Conservation (phyloP, 2,888 invertebrate species). For the Chironomus riparius region DNA sequence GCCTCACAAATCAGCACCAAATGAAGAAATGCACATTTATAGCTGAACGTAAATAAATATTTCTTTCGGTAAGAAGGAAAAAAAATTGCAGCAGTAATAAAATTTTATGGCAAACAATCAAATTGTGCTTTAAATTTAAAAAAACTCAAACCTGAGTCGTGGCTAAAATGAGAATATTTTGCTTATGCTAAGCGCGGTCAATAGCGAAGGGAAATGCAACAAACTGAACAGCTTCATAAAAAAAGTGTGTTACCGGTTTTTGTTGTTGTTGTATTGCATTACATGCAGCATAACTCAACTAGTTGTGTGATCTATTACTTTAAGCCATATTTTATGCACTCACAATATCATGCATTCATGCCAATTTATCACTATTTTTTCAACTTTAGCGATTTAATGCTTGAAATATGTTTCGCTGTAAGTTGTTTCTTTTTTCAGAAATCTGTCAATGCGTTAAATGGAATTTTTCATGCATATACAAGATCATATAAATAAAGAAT, state of each 20-base stretch:
- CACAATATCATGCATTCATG: not conserved
- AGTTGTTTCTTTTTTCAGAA: not conserved
- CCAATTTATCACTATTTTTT: not conserved
- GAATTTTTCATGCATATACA: not conserved
- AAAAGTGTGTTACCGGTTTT: constrained; percentile 2
- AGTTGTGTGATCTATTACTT: not conserved
- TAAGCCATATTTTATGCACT: not conserved
- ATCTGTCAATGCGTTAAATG: not conserved
- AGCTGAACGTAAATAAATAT: not conserved
- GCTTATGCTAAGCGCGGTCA: not conserved
- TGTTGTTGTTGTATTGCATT: not conserved
- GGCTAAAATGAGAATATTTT: not conserved
- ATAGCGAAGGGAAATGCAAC: not conserved
- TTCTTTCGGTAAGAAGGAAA: not conserved
- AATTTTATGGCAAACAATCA: constrained; percentile 8
- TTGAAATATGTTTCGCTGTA: too few species aligned
- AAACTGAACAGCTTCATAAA: not conserved
- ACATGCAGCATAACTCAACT: too few species aligned
- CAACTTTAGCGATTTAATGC: not conserved
- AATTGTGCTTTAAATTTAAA: not conserved
- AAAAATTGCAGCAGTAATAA: not conserved
- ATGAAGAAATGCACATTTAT: not conserved
- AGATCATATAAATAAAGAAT: too few species aligned
- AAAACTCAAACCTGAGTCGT: too few species aligned
- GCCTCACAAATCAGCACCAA: not conserved